Evolutionary conservation across 2,888 invertebrate species (phyloP), one percentile per base, ranked within the genome.

Genomic region (Tetranychus piercei): DNA sequence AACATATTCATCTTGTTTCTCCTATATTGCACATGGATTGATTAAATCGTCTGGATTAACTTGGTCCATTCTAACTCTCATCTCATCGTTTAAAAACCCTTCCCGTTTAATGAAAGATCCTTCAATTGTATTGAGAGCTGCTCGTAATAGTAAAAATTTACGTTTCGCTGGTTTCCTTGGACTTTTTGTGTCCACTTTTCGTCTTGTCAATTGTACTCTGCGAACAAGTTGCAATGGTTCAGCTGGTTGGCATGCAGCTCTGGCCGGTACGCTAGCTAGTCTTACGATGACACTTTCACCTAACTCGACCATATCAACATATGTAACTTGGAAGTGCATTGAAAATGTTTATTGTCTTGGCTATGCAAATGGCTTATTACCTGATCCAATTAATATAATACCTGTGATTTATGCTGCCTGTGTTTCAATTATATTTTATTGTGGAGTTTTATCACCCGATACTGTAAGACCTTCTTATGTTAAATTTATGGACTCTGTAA

Each of bases 251-350:
- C 86, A 87, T 81, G 89, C 89, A 0, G 82, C 89, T 78, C 86
- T 89, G 65, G 88, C 90, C 7, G 90, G 89, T 22, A 82, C 89
- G 74, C 79, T 89, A 20, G 88, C 89, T 6, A 89, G 90, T 69
- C 81, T 86, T 72, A 85, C 88, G 45, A 90, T 91, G 84, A 83
- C 85, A 44, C 87, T 88, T 79, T 91, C 88, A 82, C 89, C 89
- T 45, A 89, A 89, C 80, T 87, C 88, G 69, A 89, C 90, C 0
- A 85, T 91, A 73, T 88, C 91, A 20, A 84, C 91, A 44, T 92
- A 91, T 81, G 86, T 89, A 7, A 86, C 90, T 83, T 90, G 91
- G 89, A 92, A 92, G 83, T 86, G 88, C 71, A 84, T 90, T 67
- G 91, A 92, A 86, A 90, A 90, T 81, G 44, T 72, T 22, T 77